Percentiles rank a stretch among this genome's conserved stretches.
These are phyloP conservation scores for Macrobrachium rosenbergii DNA, from an alignment of 1,140 invertebrate genomes.

Conservation along the genomic window DNA sequence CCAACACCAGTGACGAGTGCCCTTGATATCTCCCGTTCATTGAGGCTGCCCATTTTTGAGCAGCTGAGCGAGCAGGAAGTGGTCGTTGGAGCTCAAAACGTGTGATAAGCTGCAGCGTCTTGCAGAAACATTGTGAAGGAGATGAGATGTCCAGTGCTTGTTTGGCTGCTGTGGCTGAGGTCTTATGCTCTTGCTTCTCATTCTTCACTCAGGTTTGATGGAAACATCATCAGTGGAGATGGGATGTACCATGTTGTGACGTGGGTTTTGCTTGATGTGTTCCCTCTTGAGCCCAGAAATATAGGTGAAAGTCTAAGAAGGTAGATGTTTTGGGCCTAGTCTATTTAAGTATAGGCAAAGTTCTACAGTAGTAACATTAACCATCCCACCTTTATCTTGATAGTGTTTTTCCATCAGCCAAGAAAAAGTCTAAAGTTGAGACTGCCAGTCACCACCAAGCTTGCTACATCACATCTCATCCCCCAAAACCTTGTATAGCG, in stretches of 20 bases:
- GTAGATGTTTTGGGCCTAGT: conserved; percentile 4
- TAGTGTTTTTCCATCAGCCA: too few species aligned
- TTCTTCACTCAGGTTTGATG: too few species aligned
- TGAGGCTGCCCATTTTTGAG: conserved; percentile 80
- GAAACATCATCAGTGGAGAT: too few species aligned
- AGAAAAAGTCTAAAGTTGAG: background rate
- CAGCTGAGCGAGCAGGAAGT: conserved; percentile 70
- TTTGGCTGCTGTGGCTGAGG: too few species aligned
- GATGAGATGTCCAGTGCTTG: too few species aligned
- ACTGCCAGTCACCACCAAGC: background rate
- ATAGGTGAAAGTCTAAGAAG: too few species aligned
- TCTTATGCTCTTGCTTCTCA: too few species aligned
- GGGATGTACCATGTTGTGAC: too few species aligned
- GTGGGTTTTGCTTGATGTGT: too few species aligned
- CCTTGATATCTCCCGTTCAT: conserved; percentile 71
- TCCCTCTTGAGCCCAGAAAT: too few species aligned
- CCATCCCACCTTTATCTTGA: too few species aligned
- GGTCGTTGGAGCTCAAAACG: background rate
- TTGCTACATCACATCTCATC: background rate
- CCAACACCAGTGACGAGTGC: conserved; percentile 70
- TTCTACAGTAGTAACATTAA: background rate
- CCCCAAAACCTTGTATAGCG: conserved; percentile 23
- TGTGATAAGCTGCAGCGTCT: background rate
- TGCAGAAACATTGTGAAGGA: too few species aligned
- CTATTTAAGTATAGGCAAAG: conserved; percentile 3